Evolutionary conservation across 2,888 invertebrate genomes (phyloP), one percentile per base, ranked within the genome.

Genomic region (Ferdinandea cuprea): DNA sequence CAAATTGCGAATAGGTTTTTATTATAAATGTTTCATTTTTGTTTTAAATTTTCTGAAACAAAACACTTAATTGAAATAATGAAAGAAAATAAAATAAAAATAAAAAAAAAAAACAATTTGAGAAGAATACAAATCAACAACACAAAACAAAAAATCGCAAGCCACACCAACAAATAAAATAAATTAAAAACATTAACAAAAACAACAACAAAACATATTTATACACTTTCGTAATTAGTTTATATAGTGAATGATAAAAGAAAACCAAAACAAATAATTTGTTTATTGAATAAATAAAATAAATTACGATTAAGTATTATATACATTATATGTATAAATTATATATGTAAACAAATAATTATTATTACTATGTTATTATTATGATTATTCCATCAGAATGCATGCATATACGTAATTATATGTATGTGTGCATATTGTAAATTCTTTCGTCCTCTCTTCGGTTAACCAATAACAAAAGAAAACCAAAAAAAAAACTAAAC

Each of bases 381-480:
- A 76, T 74, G 54, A 83, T 83, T 72, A 77, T 63, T 77, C 81
- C 83, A 83, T 83, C 68, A 58, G 58, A 73, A 42, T 63, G 63
- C 83, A 83, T 63, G 42, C 77, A 42, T 63, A 56, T 68, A 58
- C 54, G 72, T 71, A 83, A 72, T 68, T 72, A 74, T 73, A 80
- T 52, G 71, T 56, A 35, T 71, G 76, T 50, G 44, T 81, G 81
- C 76, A 71, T 71, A 35, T 61, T 83, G 72, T 83, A 83, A 78
- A 73, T 68, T 78, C 54, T 68, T 85, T 86, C 86, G 86, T 86
- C 86, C 85, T 80, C 42, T 79, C 78, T 73, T 85, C 25, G 73
- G 85, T 86, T 77, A 85, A 86, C 84, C 80, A 88, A 87, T 85
- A 88, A 87, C 86, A 87, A 85, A 79, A 87, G 86, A 86, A 87